Base-by-base conservation (phyloP, 1,140 invertebrate species). In the Neuroterus valhalla region DNA sequence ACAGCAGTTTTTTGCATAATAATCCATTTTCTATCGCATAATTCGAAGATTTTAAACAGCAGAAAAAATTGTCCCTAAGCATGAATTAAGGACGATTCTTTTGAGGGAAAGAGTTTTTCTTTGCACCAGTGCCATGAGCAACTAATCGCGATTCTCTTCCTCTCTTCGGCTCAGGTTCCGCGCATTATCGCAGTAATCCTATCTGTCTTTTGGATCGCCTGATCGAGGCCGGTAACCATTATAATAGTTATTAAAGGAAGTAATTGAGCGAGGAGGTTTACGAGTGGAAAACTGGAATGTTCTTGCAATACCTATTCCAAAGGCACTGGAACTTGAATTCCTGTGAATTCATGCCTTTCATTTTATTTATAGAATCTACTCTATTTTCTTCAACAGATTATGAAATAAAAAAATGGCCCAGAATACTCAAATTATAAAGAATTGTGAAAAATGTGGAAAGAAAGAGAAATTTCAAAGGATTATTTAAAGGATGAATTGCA, bases 211-310 rank as follows among this genome's bases (percentile, higher is more conserved):
- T 62, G 55, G 55, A 62, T 62, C 55, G 31, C 55, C 55, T 62
- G 55, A 62, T 62, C 55, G 55, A 62, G 55, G 55, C 55, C 55
- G 55, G 55, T 62, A 12, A 62, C 55, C 31, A 62, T 62, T 62
- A 62, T 62, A 62, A 62, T 62, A 62, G 55, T 62, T 62, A 62
- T 62, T 62, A 62, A 62, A 62, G 55, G 26, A 62, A 62, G 55
- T 62, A 62, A 62, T 62, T 62, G 55, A 62, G 55, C 55, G 55
- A 62, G 55, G 55, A 23, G 55, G 23, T 62, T 62, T 62, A 62
- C 55, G 31, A 62, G 55, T 26, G 55, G 12, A 62, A 31, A 62
- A 62, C 26, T 62, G 55, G 55, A 62, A 62, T 62, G 55, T 62
- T 62, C 31, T 62, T 31, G 55, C 55, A 62, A 62, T 62, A 62